phyloP scores from a whole-genome alignment of 2,888 invertebrate genomes.

The Lapara coniferarum region DNA sequence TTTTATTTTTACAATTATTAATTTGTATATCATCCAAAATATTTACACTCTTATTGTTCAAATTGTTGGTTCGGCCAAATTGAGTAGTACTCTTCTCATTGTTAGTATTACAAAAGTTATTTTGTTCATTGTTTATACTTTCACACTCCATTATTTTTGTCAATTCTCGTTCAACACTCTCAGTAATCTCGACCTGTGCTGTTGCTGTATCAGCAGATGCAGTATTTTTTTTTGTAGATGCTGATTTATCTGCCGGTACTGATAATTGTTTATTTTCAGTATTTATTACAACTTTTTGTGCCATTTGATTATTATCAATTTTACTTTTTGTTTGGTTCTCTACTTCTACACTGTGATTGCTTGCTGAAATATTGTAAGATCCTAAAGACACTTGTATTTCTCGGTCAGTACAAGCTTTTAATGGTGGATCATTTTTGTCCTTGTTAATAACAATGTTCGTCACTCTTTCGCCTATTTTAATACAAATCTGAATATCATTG shows the following conservation, averaged over 20 bases:
- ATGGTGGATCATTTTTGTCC: constrained; percentile 63
- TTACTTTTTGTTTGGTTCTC: constrained; percentile 46
- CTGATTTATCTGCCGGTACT: constrained; percentile 43
- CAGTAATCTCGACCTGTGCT: constrained; percentile 68
- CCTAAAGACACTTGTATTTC: constrained; percentile 66
- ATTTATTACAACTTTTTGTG: constrained; percentile 32
- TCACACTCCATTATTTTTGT: constrained; percentile 62
- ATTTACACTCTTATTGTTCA: constrained; percentile 24
- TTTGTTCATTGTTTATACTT: constrained; percentile 31
- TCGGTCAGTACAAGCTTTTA: constrained; percentile 66
- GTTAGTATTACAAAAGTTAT: constrained; percentile 23
- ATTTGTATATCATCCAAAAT: constrained; percentile 42
- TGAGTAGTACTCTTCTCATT: constrained; percentile 22
- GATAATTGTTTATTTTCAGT: constrained; percentile 31
- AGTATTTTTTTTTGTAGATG: constrained; percentile 65
- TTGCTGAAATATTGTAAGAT: constrained; percentile 37
- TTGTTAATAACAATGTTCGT: constrained; percentile 70
- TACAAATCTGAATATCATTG: constrained; percentile 72
- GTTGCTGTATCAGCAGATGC: constrained; percentile 71
- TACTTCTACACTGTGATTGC: constrained; percentile 37
- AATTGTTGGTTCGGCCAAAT: constrained; percentile 26
- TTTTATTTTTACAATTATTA: constrained; percentile 62
- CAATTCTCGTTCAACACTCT: constrained; percentile 72
- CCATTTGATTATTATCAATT: constrained; percentile 38
- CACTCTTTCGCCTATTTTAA: constrained; percentile 67